Conservation (phyloP, 1,140 invertebrate species). For the Drosophila sulfurigaster region DNA sequence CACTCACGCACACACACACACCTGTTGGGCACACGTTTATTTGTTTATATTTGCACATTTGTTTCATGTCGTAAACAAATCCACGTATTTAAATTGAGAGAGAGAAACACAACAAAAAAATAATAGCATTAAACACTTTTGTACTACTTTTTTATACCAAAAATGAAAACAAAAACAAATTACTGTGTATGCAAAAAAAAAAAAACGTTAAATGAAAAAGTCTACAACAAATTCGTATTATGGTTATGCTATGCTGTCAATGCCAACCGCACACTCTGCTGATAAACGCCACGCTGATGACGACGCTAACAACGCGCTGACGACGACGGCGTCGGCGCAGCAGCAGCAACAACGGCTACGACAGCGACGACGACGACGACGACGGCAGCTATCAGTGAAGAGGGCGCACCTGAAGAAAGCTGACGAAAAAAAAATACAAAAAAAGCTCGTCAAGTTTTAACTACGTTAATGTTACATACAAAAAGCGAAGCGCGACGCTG, state of each 20-base stretch:
- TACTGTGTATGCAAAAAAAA: conserved; percentile 69
- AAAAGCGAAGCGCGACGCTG: conserved; percentile 32
- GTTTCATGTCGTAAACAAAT: conserved; percentile 77
- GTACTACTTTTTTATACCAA: conserved; percentile 76
- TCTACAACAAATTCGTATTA: conserved; percentile 29
- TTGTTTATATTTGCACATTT: conserved; percentile 76
- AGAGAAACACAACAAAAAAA: conserved; percentile 32
- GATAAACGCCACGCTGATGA: conserved; percentile 38
- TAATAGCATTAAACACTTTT: conserved; percentile 72
- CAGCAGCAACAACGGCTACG: conserved; percentile 1
- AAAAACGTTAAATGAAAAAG: conserved; percentile 48
- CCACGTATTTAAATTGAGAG: conserved; percentile 66
- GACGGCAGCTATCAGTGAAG: conserved; percentile 42
- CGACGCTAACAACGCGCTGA: neutral
- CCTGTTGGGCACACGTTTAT: conserved; percentile 67
- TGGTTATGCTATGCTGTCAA: conserved; percentile 52
- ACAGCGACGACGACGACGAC: neutral
- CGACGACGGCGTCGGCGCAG: neutral
- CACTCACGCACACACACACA: conserved; percentile 47
- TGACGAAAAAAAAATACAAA: conserved; percentile 59
- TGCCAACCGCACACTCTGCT: conserved; percentile 43
- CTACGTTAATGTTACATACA: conserved; percentile 64
- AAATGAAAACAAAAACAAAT: conserved; percentile 37
- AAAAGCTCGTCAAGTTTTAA: conserved; percentile 71
- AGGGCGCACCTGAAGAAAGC: conserved; percentile 62